Base-by-base conservation (phyloP, 37 sponge, comb jelly and placozoan species). In the Mnemiopsis leidyi region DNA sequence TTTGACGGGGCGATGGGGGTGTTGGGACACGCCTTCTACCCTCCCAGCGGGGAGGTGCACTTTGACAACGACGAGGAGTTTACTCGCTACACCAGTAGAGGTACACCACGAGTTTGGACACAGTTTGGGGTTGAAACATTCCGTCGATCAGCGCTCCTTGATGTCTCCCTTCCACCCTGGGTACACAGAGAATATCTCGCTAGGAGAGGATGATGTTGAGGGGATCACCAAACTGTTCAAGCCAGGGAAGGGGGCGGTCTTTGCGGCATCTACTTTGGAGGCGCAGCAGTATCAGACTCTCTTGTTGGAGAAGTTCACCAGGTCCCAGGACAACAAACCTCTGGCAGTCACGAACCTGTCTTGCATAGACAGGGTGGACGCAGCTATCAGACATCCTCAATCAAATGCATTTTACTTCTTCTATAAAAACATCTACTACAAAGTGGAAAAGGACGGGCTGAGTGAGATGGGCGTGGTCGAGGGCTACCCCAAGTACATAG, bases 11-110 rank as follows among this genome's bases (percentile, higher is more conserved):
- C 90, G 0, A 85, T 85, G 90, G 90, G 90, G 16, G 90, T 85
- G 18, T 29, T 85, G 2, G 90, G 61, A 20, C 90, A 85, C 61
- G 90, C 90, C n/a, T 85, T 40, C 61, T 85, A 85, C 90, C 90
- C 90, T 33, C 90, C 61, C 16, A 85, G 61, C 29, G 90, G 90
- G 20, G 61, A 23, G 29, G 90, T 85, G 1, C 90, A 85, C 61
- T 85, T 85, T 85, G 90, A 85, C 90, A 85, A 85, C 48, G 90
- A 85, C n/a, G 90, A 85, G 61, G 61, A 85, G 38, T 85, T 85
- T 28, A 85, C 90, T 9, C 21, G 28, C 13, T 23, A 85, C 30
- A 26, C 61, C n/a, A 33, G 36, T 23, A 28, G 30, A 40, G 90
- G 90, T 2, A 29, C 39, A 23, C 39, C 90, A 85, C 26, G 90